Percentiles rank a stretch among this genome's conserved stretches.
Conservation (phyloP, 2,797 vertebrate genomes). For the Acridotheres tristis region DNA sequence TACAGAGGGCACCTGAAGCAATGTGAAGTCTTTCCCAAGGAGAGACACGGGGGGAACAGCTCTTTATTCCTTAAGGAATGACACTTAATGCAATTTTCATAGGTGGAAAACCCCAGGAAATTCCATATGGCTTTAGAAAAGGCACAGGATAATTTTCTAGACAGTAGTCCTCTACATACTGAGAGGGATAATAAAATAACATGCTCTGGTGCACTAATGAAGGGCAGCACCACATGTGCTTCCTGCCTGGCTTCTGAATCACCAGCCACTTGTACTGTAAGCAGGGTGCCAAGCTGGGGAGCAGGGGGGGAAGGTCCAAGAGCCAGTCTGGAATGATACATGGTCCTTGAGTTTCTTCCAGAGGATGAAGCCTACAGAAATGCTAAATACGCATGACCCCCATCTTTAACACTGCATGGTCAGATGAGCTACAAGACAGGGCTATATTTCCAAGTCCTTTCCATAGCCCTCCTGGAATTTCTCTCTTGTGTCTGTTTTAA, state of each 20-base stretch:
- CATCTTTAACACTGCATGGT: neutral
- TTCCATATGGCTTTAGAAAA: conserved; percentile 6
- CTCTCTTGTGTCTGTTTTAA: neutral
- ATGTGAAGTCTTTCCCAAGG: neutral
- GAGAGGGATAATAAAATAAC: conserved; percentile 4
- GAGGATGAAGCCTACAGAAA: neutral
- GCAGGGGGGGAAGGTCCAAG: neutral
- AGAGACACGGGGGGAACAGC: neutral
- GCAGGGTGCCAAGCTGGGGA: neutral
- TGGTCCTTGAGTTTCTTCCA: neutral
- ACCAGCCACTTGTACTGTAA: neutral
- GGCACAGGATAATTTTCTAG: neutral
- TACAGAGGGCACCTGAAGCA: neutral
- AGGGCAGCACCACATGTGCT: neutral
- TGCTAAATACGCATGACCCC: neutral
- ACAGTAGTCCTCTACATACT: neutral
- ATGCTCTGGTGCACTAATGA: neutral
- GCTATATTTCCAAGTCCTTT: neutral
- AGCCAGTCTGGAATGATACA: neutral
- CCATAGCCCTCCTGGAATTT: neutral
- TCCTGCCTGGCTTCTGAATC: neutral
- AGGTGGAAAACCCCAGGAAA: neutral
- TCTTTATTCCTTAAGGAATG: neutral
- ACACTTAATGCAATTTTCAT: neutral
- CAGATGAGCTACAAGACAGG: neutral